phyloP scores from a whole-genome alignment of 2,888 invertebrate species.

The Agriotes lineatus region DNA sequence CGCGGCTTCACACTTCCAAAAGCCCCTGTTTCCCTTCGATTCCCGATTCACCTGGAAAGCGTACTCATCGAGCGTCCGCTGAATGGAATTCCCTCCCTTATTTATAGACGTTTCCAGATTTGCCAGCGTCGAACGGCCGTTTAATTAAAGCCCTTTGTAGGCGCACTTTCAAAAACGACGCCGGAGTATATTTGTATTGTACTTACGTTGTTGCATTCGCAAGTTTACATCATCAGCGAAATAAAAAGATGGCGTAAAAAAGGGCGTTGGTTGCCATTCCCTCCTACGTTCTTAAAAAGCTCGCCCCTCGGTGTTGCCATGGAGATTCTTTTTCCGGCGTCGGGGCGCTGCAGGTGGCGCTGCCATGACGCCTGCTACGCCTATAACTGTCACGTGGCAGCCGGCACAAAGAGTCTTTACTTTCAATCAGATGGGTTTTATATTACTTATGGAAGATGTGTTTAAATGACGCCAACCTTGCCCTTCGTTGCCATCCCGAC shows the following conservation, averaged over 20 bases:
- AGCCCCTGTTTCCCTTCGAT: background rate
- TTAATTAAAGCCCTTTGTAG: slow-evolving; percentile 16
- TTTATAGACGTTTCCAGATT: too few species aligned
- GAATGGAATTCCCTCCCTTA: too few species aligned
- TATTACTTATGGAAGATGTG: slow-evolving; percentile 28
- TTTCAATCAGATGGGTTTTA: slow-evolving; percentile 38
- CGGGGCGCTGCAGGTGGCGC: slow-evolving; percentile 58
- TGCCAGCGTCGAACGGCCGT: too few species aligned
- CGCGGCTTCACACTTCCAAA: background rate
- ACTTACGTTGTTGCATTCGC: slow-evolving; percentile 37
- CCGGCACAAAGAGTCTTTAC: slow-evolving; percentile 36
- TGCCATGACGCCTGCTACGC: slow-evolving; percentile 50
- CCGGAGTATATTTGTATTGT: slow-evolving; percentile 34
- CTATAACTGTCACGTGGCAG: slow-evolving; percentile 43
- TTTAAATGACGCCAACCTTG: slow-evolving; percentile 5
- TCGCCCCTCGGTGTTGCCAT: slow-evolving; percentile 59
- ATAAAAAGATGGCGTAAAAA: slow-evolving; percentile 62
- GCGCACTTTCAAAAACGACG: slow-evolving; percentile 7
- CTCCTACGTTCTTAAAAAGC: slow-evolving; percentile 61
- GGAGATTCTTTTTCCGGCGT: slow-evolving; percentile 60
- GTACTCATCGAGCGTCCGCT: too few species aligned
- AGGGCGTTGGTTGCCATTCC: slow-evolving; percentile 59
- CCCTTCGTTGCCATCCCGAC: slow-evolving; percentile 3
- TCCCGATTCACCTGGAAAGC: background rate
- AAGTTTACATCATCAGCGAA: slow-evolving; percentile 47